Base-by-base conservation (phyloP, 2,113 vertebrate species). In the Dromaius novaehollandiae region DNA sequence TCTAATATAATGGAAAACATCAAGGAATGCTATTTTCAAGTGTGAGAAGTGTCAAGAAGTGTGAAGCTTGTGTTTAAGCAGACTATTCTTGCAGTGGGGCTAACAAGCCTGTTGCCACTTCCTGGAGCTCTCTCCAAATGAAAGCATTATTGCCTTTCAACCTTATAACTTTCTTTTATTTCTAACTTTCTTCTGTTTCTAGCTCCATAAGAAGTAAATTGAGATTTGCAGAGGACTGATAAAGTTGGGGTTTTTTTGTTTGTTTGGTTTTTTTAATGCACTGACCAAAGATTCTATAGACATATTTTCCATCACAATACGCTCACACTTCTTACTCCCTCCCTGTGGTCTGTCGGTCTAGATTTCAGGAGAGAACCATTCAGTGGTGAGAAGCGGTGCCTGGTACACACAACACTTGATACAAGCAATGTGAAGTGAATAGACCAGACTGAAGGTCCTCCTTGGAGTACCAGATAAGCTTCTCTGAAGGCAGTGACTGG, bases 391-490 rank as follows among this genome's bases (percentile, higher is more conserved):
- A 44, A 36, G 38, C 77, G 61, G 82, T 42, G 86, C 70, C 51
- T 42, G n/a, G 24, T 26, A 46, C 46, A 68, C n/a, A 15, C 26
- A 42, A 28, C 11, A 64, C 8, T n/a, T 50, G 36, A 65, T 28
- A 22, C 58, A 71, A 66, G 22, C 38, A 21, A 17, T 20, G 18
- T 25, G 38, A 55, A 66, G 30, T 15, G 17, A 38, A 53, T 25
- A 40, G 48, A 55, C 48, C 63, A 64, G 50, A 66, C 58, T 85
- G 42, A 36, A 91, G 10, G 25, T 73, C 12, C 25, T 86, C 74
- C 48, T 25, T 0, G 0, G 61, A n/a, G 14, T 22, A 86, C 32
- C 82, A 48, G 83, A 65, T 1, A 0, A 2, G 8, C 56, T 87
- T 85, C 75, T 89, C 66, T 46, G 26, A 89, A 85, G 83, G 66